Evolutionary conservation across 2,797 vertebrate species (phyloP).

Genomic region (Danio jaintianensis): DNA sequence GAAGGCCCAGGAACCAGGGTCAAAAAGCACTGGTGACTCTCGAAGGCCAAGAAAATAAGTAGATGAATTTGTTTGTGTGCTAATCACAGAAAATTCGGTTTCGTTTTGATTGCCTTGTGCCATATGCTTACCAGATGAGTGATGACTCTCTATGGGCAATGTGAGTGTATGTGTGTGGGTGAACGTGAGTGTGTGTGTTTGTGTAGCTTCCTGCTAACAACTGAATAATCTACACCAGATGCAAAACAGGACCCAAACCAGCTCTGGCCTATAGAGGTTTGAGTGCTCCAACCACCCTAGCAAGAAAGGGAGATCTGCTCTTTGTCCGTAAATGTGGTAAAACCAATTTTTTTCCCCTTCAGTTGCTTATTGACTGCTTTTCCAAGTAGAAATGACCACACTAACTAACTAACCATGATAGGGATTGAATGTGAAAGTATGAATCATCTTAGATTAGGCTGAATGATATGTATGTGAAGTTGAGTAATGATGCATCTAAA

Average conservation of each 20-base stretch:
- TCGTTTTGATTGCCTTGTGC: neutral
- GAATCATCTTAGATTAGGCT: neutral
- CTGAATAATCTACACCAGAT: constrained; percentile 4
- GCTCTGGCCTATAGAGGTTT: neutral
- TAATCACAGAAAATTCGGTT: neutral
- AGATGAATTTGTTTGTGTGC: neutral
- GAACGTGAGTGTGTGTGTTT: constrained; percentile 23
- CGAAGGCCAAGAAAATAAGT: neutral
- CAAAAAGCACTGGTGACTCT: neutral
- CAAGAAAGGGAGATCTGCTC: constrained; percentile 16
- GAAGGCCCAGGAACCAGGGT: neutral
- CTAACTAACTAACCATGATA: neutral
- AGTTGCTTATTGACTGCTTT: neutral
- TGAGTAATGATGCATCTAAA: neutral
- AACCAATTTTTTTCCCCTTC: constrained; percentile 13
- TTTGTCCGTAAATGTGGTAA: constrained; percentile 31
- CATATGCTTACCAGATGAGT: constrained; percentile 40
- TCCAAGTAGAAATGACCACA: neutral
- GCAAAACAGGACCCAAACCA: neutral
- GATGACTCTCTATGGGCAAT: neutral
- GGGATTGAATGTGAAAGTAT: neutral
- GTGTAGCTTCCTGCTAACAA: constrained; percentile 33
- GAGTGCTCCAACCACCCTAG: neutral
- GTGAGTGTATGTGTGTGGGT: neutral
- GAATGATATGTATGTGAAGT: neutral